Conservation (phyloP, 2,888 invertebrate genomes). For the Eulithis testata region DNA sequence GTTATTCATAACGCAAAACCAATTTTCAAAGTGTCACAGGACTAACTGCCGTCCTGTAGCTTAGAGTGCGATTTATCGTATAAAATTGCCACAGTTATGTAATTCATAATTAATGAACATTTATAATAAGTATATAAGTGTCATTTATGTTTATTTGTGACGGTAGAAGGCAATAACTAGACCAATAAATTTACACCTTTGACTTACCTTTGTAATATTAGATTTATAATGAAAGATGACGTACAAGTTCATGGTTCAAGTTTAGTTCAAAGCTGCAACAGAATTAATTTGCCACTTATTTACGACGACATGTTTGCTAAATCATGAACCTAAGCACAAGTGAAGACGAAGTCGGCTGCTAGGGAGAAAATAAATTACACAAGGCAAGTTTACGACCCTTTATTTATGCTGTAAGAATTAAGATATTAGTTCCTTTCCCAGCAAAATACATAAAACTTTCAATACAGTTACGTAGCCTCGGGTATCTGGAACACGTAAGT, state of each 20-base stretch:
- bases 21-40: constrained; percentile 63
- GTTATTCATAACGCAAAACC: constrained; percentile 60
- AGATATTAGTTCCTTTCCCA: constrained; percentile 12
- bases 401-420: constrained; percentile 2
- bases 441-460: constrained; percentile 15
- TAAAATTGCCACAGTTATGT: constrained; percentile 13
- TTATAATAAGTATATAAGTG: no score
- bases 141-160: no score
- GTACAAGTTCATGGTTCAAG: no score
- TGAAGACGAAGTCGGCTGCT: not conserved
- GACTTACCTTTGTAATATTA: no score
- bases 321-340: not conserved
- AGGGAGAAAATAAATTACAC: not conserved
- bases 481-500: constrained; percentile 9
- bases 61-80: constrained; percentile 46
- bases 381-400: not conserved
- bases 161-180: no score
- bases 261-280: no score
- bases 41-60: constrained; percentile 35
- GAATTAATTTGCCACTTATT: no score
- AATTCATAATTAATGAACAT: not conserved
- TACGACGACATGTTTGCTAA: no score
- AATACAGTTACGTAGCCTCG: constrained; percentile 9
- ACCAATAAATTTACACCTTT: no score
- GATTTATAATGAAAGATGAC: no score